phyloP scores from a whole-genome alignment of 1,140 invertebrate genomes.

The Phocides pigmalion region DNA sequence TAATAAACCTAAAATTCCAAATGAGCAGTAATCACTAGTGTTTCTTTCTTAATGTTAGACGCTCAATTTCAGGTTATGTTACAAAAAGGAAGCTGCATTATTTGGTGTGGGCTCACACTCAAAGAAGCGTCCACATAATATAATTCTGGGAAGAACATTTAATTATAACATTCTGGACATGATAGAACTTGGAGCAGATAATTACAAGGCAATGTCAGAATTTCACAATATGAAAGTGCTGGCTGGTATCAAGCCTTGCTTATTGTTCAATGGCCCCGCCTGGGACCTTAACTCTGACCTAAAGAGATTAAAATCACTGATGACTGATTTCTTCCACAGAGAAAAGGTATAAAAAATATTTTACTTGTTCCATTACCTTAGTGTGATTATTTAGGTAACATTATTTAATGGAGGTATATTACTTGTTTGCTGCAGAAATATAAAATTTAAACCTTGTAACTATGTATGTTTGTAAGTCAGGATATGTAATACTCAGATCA shows the following conservation, averaged over 20 bases:
- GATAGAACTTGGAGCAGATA: constrained; percentile 96
- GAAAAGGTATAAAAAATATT: constrained; percentile 85
- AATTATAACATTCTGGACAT: constrained; percentile 97
- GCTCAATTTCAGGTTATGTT: constrained; percentile 85
- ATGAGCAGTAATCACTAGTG: too few relatives aligned
- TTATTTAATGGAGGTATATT: too few relatives aligned
- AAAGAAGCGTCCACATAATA: constrained; percentile 97
- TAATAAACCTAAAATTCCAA: too few relatives aligned
- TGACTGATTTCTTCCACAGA: constrained; percentile 97
- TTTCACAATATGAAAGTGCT: constrained; percentile 93
- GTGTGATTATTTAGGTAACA: too few relatives aligned
- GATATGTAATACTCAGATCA: too few relatives aligned
- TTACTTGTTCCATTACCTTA: too few relatives aligned
- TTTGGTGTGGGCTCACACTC: constrained; percentile 96
- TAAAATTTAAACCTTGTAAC: too few relatives aligned
- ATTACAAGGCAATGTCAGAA: constrained; percentile 90
- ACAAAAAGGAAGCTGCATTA: constrained; percentile 94
- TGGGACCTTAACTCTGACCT: constrained; percentile 94
- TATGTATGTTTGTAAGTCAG: too few relatives aligned
- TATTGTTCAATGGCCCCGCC: constrained; percentile 96
- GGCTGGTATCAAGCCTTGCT: constrained; percentile 94
- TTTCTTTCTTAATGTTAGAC: too few relatives aligned
- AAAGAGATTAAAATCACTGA: constrained; percentile 93
- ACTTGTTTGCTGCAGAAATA: too few relatives aligned
- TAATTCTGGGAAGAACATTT: constrained; percentile 95